These are phyloP conservation scores for Astreopora myriophthalma DNA, from an alignment of 64 coral and sea anemone genomes.

Conservation along the genomic window DNA sequence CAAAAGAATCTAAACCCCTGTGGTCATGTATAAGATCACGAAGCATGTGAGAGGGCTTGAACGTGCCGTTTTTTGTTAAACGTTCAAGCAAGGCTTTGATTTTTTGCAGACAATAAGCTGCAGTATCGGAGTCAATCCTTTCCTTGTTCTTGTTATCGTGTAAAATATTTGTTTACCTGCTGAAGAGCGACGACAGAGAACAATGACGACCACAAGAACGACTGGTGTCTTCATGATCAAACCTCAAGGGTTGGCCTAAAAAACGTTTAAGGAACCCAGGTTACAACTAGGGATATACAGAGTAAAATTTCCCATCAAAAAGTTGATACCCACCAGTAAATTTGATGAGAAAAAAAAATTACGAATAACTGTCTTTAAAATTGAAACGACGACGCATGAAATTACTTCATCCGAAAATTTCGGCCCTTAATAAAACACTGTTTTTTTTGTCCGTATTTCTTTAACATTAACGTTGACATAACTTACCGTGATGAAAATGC, in stretches of 20 bases:
- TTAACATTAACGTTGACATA: not conserved
- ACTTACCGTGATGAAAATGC: not conserved
- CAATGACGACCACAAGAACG: slow-evolving; percentile 26
- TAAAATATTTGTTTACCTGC: not conserved
- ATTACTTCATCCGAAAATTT: not conserved
- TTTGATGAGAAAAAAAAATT: not conserved
- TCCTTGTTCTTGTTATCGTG: not conserved
- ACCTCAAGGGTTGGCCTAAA: not conserved
- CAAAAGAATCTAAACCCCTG: too few relatives aligned
- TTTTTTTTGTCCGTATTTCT: not conserved
- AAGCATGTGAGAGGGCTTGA: too few relatives aligned
- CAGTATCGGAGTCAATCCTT: not conserved
- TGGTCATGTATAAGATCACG: too few relatives aligned
- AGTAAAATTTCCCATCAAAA: not conserved
- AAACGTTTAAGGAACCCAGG: not conserved
- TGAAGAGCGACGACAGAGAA: not conserved
- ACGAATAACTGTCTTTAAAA: not conserved
- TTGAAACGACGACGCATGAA: not conserved
- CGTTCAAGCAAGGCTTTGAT: not conserved
- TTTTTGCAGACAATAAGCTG: not conserved
- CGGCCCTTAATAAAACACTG: not conserved
- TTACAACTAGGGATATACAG: not conserved
- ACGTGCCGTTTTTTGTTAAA: not conserved
- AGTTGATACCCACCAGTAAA: not conserved
- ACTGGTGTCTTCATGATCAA: slow-evolving; percentile 26